phyloP scores from a whole-genome alignment of 2,113 vertebrate species.

The Amphiprion percula region DNA sequence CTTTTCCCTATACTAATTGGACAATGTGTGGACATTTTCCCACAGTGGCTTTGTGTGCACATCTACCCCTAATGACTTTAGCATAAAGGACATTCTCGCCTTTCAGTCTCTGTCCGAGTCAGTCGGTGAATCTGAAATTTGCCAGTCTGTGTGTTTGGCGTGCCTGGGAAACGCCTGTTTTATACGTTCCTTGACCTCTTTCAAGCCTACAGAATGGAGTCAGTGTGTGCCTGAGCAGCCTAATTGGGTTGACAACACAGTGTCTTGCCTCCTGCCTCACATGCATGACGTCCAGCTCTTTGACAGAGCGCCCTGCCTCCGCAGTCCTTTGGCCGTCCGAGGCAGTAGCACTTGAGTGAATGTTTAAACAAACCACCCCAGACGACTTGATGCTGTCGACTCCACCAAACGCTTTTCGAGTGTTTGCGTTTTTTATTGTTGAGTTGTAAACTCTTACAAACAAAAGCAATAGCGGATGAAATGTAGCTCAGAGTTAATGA shows the following conservation, averaged over 20 bases:
- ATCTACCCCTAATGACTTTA: conserved; percentile 15
- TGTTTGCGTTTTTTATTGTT: conserved; percentile 60
- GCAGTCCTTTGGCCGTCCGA: conserved; percentile 38
- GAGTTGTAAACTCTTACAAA: conserved; percentile 48
- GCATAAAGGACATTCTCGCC: conserved; percentile 37
- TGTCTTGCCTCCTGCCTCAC: conserved; percentile 59
- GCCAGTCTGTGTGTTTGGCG: conserved; percentile 1
- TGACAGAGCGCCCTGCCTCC: conserved; percentile 44
- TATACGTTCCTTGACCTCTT: conserved; percentile 72
- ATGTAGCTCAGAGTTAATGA: conserved; percentile 61
- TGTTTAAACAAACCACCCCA: conserved; percentile 51
- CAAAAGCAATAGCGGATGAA: conserved; percentile 54
- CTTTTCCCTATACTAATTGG: conserved; percentile 24
- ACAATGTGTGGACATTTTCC: conserved; percentile 30
- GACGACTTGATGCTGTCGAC: conserved; percentile 16
- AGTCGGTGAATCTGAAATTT: conserved; percentile 16
- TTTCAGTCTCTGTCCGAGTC: conserved; percentile 19
- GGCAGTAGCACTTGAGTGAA: conserved; percentile 34
- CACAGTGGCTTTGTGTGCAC: conserved; percentile 13
- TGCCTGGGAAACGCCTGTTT: conserved; percentile 35
- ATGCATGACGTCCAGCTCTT: conserved; percentile 57
- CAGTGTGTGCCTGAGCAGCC: conserved; percentile 51
- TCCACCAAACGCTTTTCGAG: conserved; percentile 26
- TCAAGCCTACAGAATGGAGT: conserved; percentile 72
- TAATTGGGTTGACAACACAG: conserved; percentile 75